Base-by-base conservation (phyloP, 1,140 invertebrate species). In the Matsumurasca onukii region DNA sequence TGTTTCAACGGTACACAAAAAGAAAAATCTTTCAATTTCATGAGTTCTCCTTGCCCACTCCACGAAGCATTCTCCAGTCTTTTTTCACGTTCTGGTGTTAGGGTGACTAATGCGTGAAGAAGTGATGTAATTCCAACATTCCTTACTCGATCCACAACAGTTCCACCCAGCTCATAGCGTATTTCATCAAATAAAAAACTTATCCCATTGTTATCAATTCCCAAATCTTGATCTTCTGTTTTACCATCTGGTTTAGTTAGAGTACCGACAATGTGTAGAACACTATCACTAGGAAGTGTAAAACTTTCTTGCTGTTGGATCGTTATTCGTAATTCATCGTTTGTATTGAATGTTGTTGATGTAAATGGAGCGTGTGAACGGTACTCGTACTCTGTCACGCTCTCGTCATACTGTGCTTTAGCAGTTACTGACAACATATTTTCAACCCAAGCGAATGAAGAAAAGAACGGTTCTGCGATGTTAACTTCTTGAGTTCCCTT, bases 101-200 rank as follows among this genome's bases (percentile, higher is more conserved):
- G 70, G 0, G 76, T 77, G 24, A 76, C 17, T 67, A 74, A 77
- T 22, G 69, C 73, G 73, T 82, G 82, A 62, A 82, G 76, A 15
- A 76, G 73, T 51, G 67, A 77, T 2, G 77, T 78, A 1, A 79
- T 71, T 31, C 80, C 79, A 5, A 77, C 74, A 73, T 79, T 77
- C 75, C 76, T 77, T 62, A 73, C 75, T 52, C 73, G 66, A 76
- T 83, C 79, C 63, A 82, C 78, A 74, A 79, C 78, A 1, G 78
- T 70, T 29, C 76, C 78, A 73, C 79, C 79, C 3, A 82, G 5
- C 73, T 81, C 78, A 71, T 80, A 82, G 52, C 78, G 72, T 20
- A 81, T 79, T 70, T 81, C 79, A 69, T 79, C 76, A 74, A 83
- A 82, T 17, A 82, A 69, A 75, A 77, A 76, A 24, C 75, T 69